Evolutionary conservation across 2,888 invertebrate species (phyloP), one percentile per base, ranked within the genome.

Genomic region (Parnassius mnemosyne): DNA sequence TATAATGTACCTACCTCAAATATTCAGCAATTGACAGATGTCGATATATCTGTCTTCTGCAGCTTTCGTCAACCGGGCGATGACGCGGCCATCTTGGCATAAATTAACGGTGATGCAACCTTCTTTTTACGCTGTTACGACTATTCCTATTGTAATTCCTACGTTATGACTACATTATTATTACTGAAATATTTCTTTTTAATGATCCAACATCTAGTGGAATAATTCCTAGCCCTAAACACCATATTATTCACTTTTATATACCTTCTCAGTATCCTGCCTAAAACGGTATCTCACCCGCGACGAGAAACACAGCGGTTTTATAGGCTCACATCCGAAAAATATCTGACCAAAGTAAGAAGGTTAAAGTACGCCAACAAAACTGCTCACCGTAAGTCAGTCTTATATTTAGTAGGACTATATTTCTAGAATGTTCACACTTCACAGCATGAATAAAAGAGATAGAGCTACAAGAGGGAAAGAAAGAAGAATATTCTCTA

Each of bases 31-130:
- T 16, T 62, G 53, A 53, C 34, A 11, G 12, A 25, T 53, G 16
- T 34, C 34, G 34, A 34, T 34, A 34, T 0, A 34, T 34, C 34
- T 34, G 34, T 13, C 7, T 50, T 58, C 50, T 34, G 62, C 62
- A 62, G 62, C 58, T 54, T 57, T 62, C 63, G 70, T 81, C 79
- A 84, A 80, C 85, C 84, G 81, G 83, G 83, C 83, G 86, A 84
- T 76, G 84, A 76, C 74, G 81, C 80, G 74, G 87, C 84, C 87
- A 87, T 87, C 77, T 83, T 85, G 57, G 64, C 68, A 61, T 69
- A 75, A 72, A 76, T 74, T 77, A 75, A 74, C 75, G 75, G 70
- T 75, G 72, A 77, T 59, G 54, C 47, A 61, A 61, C 62, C 53
- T 66, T 51, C 66, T 60, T 53, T 60, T 58, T 60, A 62, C 59